Evolutionary conservation across 2,797 vertebrate species (phyloP).

Genomic region (Psittacula derbiana): DNA sequence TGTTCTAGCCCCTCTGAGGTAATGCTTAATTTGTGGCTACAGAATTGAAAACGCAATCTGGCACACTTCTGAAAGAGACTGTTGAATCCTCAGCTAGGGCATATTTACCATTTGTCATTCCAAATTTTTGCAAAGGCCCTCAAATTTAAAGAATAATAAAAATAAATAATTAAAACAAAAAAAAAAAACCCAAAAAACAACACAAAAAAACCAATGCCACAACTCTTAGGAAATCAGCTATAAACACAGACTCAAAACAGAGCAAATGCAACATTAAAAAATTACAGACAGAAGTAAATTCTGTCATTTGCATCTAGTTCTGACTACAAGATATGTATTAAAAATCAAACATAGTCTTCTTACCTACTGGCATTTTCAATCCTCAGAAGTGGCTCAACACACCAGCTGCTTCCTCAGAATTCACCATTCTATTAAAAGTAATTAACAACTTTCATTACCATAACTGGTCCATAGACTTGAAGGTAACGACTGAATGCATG

Average conservation of each 20-base stretch:
- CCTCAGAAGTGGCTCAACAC: background rate
- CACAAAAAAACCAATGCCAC: background rate
- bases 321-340: background rate
- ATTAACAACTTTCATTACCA: conserved; percentile 3
- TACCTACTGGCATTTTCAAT: conserved; percentile 73
- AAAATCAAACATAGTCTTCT: conserved; percentile 26
- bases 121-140: background rate
- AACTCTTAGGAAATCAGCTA: background rate
- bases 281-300: background rate
- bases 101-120: background rate
- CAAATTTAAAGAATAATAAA: background rate
- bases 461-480: background rate
- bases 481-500: background rate
- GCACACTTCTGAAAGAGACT: background rate
- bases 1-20: background rate
- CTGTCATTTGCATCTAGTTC: background rate
- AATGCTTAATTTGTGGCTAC: background rate
- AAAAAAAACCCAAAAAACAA: too few relatives aligned
- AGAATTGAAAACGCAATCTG: background rate
- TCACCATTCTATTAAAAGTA: conserved; percentile 63
- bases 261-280: background rate
- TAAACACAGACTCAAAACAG: background rate
- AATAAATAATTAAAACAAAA: background rate
- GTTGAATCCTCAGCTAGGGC: background rate
- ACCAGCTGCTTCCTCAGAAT: conserved; percentile 9